Conservation (phyloP, 2,888 invertebrate species). For the Platerodrilus igneus region DNA sequence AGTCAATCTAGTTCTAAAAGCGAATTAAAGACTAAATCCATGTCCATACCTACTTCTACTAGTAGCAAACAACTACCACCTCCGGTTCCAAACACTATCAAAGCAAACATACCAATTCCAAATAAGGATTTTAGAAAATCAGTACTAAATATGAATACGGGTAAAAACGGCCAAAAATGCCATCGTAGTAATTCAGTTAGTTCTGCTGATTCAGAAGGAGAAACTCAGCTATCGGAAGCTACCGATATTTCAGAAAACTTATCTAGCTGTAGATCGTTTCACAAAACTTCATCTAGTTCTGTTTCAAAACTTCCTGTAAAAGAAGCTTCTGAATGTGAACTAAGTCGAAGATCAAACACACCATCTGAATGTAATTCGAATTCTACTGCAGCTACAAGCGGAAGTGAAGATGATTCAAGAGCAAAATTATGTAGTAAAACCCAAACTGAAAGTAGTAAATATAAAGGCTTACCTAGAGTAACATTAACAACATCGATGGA, state of each 20-base stretch:
- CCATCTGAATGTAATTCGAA: conserved; percentile 40
- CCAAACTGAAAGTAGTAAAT: conserved; percentile 27
- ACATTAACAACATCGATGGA: conserved; percentile 52
- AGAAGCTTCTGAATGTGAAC: conserved; percentile 22
- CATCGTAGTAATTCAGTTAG: conserved; percentile 49
- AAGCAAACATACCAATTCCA: no score
- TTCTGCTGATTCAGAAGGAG: conserved; percentile 47
- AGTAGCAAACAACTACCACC: conserved; percentile 43
- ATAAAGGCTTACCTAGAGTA: conserved; percentile 51
- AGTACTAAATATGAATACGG: conserved; percentile 61
- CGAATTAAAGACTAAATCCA: conserved; percentile 31
- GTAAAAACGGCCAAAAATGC: conserved; percentile 41
- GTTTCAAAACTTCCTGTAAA: conserved; percentile 40
- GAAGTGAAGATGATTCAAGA: conserved; percentile 42
- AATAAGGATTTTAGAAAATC: conserved; percentile 75
- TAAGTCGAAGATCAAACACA: conserved; percentile 28
- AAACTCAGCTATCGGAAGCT: conserved; percentile 51
- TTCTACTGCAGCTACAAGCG: conserved; percentile 36
- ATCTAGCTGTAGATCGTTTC: conserved; percentile 39
- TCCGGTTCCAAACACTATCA: conserved; percentile 50
- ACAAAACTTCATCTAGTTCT: conserved; percentile 28
- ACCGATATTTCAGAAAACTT: conserved; percentile 43
- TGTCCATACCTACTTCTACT: conserved; percentile 33
- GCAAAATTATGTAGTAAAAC: conserved; percentile 31
- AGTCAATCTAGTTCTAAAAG: conserved; percentile 34